Evolutionary conservation across 2,113 vertebrate species (phyloP).

Genomic region (Oryzias celebensis): DNA sequence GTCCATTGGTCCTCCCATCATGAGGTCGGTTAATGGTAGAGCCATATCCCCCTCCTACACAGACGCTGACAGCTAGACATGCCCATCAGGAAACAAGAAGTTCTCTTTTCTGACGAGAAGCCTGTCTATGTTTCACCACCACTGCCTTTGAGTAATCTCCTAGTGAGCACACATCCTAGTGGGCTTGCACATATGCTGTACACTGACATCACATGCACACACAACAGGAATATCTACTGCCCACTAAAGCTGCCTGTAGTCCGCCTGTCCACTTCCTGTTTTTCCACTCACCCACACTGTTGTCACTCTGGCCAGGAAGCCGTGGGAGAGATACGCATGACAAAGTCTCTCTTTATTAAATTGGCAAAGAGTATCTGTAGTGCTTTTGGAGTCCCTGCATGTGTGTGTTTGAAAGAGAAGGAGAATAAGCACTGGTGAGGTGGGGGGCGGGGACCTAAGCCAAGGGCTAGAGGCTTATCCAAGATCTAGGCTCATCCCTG

Average conservation of each 20-base stretch:
- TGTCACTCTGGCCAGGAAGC: constrained; percentile 79
- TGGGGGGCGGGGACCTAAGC: constrained; percentile 72
- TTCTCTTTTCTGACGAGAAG: constrained; percentile 50
- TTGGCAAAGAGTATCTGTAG: constrained; percentile 69
- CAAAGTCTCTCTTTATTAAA: constrained; percentile 78
- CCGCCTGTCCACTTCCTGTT: constrained; percentile 77
- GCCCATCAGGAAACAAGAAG: constrained; percentile 53
- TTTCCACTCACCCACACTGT: constrained; percentile 76
- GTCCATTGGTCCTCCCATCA: constrained; percentile 48
- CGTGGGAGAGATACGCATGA: constrained; percentile 74
- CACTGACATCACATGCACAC: constrained; percentile 33
- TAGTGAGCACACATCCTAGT: constrained; percentile 42
- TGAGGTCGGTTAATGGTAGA: constrained; percentile 50
- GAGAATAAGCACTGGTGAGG: constrained; percentile 38
- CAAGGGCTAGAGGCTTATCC: constrained; percentile 69
- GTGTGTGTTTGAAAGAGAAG: constrained; percentile 42
- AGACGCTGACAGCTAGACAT: constrained; percentile 47
- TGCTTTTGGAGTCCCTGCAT: constrained; percentile 52
- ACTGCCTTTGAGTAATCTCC: constrained; percentile 53
- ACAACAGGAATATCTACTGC: constrained; percentile 45
- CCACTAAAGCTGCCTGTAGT: constrained; percentile 54
- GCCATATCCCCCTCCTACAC: constrained; percentile 36
- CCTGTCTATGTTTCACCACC: constrained; percentile 46
- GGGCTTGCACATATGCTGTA: constrained; percentile 52
- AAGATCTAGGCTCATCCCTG: constrained; percentile 70